These are phyloP conservation scores for Pongo pygmaeus DNA, from an alignment of 2,113 vertebrate species.

Conservation along the genomic window DNA sequence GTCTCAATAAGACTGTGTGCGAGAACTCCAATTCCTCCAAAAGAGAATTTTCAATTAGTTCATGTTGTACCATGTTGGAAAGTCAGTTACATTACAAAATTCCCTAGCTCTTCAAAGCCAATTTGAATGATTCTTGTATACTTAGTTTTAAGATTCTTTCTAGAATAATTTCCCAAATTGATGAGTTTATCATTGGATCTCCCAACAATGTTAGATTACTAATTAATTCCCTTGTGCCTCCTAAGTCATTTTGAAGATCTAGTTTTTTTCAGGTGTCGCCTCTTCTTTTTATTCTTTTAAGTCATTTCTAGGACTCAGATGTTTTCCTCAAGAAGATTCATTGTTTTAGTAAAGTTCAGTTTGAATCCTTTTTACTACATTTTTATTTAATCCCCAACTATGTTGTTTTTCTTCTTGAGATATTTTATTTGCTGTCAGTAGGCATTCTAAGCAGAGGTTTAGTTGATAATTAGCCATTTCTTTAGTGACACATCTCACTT, in stretches of 20 bases:
- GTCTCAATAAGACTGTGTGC: not conserved
- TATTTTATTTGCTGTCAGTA: conserved; percentile 1
- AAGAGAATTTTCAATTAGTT: not conserved
- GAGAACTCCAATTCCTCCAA: not conserved
- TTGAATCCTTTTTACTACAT: not conserved
- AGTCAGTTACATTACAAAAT: not conserved
- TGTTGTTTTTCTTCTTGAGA: not conserved
- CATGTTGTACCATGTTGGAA: not conserved
- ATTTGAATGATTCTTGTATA: not conserved
- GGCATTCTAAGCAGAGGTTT: not conserved
- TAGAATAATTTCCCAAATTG: not conserved
- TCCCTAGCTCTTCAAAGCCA: not conserved
- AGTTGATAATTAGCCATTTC: conserved; percentile 14
- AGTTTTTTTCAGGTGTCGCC: not conserved
- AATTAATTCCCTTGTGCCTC: not conserved
- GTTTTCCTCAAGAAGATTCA: not conserved
- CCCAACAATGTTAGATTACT: not conserved
- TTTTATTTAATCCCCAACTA: not conserved
- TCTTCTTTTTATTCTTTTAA: not conserved
- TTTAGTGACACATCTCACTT: conserved; percentile 33
- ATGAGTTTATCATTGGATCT: not conserved
- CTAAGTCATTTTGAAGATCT: not conserved
- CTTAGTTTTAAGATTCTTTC: not conserved
- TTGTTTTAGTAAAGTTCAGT: not conserved
- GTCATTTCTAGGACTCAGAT: not conserved